Conservation (phyloP, 2,888 invertebrate genomes). For the Frankliniella intonsa region DNA sequence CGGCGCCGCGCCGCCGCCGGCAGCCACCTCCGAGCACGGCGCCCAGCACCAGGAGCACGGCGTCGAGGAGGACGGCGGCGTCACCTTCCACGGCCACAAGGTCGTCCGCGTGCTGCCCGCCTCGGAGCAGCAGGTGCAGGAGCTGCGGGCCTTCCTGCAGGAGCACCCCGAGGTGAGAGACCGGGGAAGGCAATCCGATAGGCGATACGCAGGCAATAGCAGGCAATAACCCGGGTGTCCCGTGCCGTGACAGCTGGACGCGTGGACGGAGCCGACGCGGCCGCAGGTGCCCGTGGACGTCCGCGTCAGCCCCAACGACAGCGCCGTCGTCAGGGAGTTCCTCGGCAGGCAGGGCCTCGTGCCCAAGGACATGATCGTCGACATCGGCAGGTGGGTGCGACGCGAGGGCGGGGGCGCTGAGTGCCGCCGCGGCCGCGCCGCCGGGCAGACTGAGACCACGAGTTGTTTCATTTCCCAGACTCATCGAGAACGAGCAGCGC, state of each 20-base stretch:
- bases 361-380: background rate
- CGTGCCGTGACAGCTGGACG: background rate
- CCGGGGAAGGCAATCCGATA: background rate
- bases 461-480: background rate
- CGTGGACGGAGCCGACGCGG: background rate
- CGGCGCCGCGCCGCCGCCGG: background rate
- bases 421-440: no score
- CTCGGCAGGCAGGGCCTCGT: background rate
- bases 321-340: background rate
- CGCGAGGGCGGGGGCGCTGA: background rate
- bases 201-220: background rate
- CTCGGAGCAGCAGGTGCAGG: conserved; percentile 29
- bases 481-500: background rate
- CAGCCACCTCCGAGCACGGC: background rate
- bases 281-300: background rate
- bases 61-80: background rate
- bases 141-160: conserved; percentile 20
- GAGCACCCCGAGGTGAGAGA: conserved; percentile 8
- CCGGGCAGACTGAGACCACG: background rate
- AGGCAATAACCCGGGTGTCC: background rate
- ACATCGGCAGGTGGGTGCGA: background rate
- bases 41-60: background rate
- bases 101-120: conserved; percentile 29
- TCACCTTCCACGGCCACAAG: background rate
- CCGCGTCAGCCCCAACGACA: background rate